These are phyloP conservation scores for Brachynemurus nebulosus DNA, from an alignment of 2,888 invertebrate species.

Conservation along the genomic window DNA sequence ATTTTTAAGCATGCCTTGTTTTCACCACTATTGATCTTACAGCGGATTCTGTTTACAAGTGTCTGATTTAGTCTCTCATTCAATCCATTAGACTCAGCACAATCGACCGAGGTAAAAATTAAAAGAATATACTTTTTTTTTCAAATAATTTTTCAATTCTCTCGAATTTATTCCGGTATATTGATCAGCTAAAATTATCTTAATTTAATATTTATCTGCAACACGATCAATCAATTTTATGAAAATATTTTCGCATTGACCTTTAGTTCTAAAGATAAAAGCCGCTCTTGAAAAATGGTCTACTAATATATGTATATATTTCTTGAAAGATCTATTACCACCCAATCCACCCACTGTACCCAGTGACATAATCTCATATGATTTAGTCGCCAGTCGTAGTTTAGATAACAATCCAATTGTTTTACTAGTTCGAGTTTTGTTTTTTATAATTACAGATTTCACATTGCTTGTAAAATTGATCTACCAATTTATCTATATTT, in stretches of 20 bases:
- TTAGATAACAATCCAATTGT: not conserved
- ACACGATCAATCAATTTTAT: slow-evolving; percentile 17
- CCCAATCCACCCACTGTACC: not conserved
- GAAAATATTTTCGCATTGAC: slow-evolving; percentile 15
- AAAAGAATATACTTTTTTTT: not conserved
- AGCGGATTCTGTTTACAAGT: not conserved
- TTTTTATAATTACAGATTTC: slow-evolving; percentile 1
- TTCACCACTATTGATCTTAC: not conserved
- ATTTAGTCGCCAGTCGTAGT: not conserved
- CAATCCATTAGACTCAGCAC: not conserved
- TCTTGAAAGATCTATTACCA: not conserved
- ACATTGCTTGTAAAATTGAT: not conserved
- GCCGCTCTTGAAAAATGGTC: not conserved
- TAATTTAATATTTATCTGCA: slow-evolving; percentile 15
- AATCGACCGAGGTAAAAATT: not conserved
- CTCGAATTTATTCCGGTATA: slow-evolving; percentile 19
- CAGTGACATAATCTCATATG: slow-evolving; percentile 1
- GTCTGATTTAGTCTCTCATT: not conserved
- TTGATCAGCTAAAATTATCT: slow-evolving; percentile 18
- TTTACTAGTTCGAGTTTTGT: not conserved
- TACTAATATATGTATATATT: not conserved
- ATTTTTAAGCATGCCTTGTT: not conserved
- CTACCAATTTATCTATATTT: not conserved
- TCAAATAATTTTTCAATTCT: slow-evolving; percentile 2
- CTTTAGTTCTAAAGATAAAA: not conserved